These are phyloP conservation scores for Hyles vespertilio DNA, from an alignment of 1,140 invertebrate genomes.

Conservation along the genomic window DNA sequence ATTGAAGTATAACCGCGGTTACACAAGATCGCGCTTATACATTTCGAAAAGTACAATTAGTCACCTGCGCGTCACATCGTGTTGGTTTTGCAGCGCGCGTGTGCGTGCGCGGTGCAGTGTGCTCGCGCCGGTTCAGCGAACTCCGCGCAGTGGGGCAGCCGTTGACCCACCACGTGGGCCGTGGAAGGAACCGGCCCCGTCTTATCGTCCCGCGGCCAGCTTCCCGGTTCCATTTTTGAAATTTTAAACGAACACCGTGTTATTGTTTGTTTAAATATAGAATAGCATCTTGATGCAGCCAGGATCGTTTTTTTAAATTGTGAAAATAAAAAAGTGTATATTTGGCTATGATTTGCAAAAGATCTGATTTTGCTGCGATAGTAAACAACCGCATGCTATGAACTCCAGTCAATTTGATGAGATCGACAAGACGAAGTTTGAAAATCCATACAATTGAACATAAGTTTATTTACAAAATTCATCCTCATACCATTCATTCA, in stretches of 20 bases:
- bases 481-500: no score
- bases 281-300: background rate
- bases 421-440: no score
- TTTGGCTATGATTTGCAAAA: no score
- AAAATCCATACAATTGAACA: no score
- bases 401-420: no score
- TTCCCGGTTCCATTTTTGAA: constrained; percentile 50
- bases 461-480: no score
- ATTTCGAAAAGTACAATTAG: constrained; percentile 18
- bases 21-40: background rate
- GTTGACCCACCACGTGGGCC: constrained; percentile 69
- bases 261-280: background rate
- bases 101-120: constrained; percentile 23
- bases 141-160: constrained; percentile 63
- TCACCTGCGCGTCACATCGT: constrained; percentile 31
- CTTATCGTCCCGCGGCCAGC: constrained; percentile 39
- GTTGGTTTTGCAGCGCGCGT: constrained; percentile 10
- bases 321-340: no score
- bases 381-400: no score
- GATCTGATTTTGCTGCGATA: no score
- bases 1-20: no score
- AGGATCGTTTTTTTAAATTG: no score
- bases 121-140: constrained; percentile 45
- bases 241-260: constrained; percentile 11
- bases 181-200: constrained; percentile 33